Base-by-base conservation (phyloP, 2,888 invertebrate genomes). In the Nowickia ferox region DNA sequence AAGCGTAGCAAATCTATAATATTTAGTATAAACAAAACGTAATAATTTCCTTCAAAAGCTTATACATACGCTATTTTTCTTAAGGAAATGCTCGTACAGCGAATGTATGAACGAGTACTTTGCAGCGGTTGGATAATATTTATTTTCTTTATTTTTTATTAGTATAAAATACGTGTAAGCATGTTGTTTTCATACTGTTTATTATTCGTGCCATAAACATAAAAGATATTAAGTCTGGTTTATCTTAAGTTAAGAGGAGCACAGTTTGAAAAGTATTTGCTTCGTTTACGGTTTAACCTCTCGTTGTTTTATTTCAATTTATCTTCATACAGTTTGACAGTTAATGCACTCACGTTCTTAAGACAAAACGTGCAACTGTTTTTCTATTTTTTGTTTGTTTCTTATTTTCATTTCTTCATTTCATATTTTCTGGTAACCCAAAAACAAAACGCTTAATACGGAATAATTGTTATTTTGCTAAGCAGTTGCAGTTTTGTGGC, bases 301-400 rank as follows among this genome's bases (percentile, higher is more conserved):
- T 19, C n/a, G 22, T 17, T 75, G 9, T 77, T 66, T 30, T 77
- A 57, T 83, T 83, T 86, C 71, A 79, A 86, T 86, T 83, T 83
- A 68, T 83, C 61, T 76, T 75, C 42, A 66, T 71, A 46, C 57
- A 13, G 63, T 71, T 66, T 86, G 83, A 79, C 71, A 86, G 69
- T 79, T 83, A 86, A 86, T 83, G 86, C 83, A 72, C 75, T 76
- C 79, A 83, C 82, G 82, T 86, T 59, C 63, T 59, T 46, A 9
- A 61, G n/a, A 51, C 17, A 78, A 85, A 82, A 85, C 85, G 85
- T 83, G 82, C 71, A 82, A 72, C 65, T 71, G 38, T 61, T 72
- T 72, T 61, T 75, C 57, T 17, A 48, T 74, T 51, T 59, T 40
- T 5, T 44, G 1, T 8, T 44, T 11, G n/a, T 40, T 30, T 5